Evolutionary conservation across 2,797 vertebrate genomes (phyloP), one percentile per base, ranked within the genome.

Genomic region (Spea hammondii): DNA sequence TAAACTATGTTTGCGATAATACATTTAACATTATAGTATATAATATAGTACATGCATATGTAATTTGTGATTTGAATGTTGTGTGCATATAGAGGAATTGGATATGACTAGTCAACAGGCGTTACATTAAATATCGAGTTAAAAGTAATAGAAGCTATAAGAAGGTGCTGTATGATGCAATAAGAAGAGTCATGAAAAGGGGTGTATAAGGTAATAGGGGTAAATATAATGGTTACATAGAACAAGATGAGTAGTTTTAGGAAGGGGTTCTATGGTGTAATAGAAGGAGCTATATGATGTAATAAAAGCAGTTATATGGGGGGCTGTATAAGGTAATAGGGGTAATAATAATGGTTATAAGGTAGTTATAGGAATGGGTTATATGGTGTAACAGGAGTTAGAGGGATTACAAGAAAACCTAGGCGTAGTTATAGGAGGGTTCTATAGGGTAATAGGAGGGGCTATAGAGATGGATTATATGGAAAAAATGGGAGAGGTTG

Each of bases 191-290:
- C 17, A 70, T 54, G 11, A 50, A 17, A 11, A 5, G 12, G n/a
- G 17, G 2, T 54, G 6, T 70, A 17, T 60, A n/a, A 12, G 48
- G 45, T 48, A 72, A 72, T 53, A 59, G 13, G 11, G 50, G 55
- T n/a, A 14, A 62, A 11, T 67, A 53, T 1, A 8, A 44, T 17
- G 13, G 51, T 54, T 55, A 66, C 55, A 57, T 67, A 14, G 4
- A 45, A 10, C 14, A 50, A 69, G n/a, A 69, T 10, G 1, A 60
- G n/a, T 2, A 12, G 4, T 13, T 73, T 17, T n/a, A 46, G 4
- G 65, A 32, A 62, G 8, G 53, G 57, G 49, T 54, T 51, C 72
- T 72, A 66, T 72, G 51, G 13, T 17, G 50, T 55, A 65, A 65
- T 47, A 77, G 17, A 48, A 17, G 8, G 47, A 70, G 66, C 53